Conservation (phyloP, 2,113 vertebrate species). For the Amazona guildingii region DNA sequence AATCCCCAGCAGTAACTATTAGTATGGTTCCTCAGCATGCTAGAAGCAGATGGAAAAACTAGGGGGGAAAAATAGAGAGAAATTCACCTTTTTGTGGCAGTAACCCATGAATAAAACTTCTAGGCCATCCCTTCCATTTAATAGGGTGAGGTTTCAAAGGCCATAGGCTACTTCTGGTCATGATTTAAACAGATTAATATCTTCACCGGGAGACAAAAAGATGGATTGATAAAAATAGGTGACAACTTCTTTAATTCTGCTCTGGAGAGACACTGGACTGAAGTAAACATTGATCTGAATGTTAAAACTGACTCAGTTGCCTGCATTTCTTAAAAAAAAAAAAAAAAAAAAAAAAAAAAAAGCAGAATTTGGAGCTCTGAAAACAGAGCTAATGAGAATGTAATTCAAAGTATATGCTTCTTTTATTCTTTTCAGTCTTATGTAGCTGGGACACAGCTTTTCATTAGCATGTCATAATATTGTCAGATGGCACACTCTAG, state of each 20-base stretch:
- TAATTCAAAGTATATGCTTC: not conserved
- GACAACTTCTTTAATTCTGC: not conserved
- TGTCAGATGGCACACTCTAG: not conserved
- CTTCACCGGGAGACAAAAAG: not conserved
- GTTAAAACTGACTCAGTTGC: slow-evolving; percentile 12
- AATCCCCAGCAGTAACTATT: not conserved
- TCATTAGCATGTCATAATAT: not conserved
- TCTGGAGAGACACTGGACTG: not conserved
- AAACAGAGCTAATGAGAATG: not conserved
- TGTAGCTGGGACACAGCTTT: not conserved
- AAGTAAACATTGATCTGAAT: slow-evolving; percentile 6
- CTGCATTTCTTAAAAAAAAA: not conserved
- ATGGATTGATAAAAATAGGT: not conserved
- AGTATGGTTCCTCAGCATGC: not conserved
- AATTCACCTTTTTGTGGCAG: not conserved
- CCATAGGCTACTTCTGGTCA: not conserved
- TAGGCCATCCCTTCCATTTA: not conserved
- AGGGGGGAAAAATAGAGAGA: accelerated
- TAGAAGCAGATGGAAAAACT: not conserved
- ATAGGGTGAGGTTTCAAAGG: not conserved
- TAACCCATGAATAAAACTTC: not conserved
- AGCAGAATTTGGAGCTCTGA: not conserved
- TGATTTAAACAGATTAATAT: not conserved
- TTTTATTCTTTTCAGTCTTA: not conserved
- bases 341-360: not conserved